A percentile compares a stretch with the other conserved stretches of the same genome.
Conservation (phyloP, 2,113 vertebrate species). For the Actenoides hombroni region DNA sequence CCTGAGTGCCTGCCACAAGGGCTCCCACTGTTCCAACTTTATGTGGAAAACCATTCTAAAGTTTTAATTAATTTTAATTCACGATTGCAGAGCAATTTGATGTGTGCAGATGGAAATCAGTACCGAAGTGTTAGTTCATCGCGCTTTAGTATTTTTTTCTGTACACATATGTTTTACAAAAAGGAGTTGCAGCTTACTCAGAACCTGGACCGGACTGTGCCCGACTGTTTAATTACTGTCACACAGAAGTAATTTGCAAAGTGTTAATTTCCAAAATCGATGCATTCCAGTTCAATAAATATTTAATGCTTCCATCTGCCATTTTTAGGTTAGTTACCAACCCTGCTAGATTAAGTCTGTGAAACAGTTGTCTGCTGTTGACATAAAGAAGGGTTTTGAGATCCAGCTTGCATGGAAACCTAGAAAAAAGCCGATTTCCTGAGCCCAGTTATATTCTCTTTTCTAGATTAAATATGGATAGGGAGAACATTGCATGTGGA, state of each 20-base stretch:
- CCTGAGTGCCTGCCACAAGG: background rate
- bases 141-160: background rate
- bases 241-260: constrained; percentile 41
- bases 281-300: constrained; percentile 58
- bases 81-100: background rate
- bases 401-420: background rate
- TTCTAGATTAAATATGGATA: background rate
- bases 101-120: constrained; percentile 26
- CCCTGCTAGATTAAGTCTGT: background rate
- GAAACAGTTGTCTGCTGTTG: constrained; percentile 39
- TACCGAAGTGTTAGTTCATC: background rate
- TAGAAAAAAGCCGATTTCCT: background rate
- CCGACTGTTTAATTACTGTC: constrained; percentile 51
- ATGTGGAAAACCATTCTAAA: background rate
- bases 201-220: constrained; percentile 40
- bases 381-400: constrained; percentile 15
- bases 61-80: constrained; percentile 41
- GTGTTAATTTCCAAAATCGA: constrained; percentile 55
- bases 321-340: constrained; percentile 32
- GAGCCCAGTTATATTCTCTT: background rate
- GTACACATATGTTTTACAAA: constrained; percentile 29
- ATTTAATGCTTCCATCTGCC: constrained; percentile 67
- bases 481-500: background rate
- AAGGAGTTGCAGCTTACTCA: constrained; percentile 41
- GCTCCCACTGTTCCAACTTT: background rate